Percentiles rank a stretch among this genome's conserved stretches.
Conservation (phyloP, 92 coral and sea anemone genomes). For the Epizoanthus scotinus region DNA sequence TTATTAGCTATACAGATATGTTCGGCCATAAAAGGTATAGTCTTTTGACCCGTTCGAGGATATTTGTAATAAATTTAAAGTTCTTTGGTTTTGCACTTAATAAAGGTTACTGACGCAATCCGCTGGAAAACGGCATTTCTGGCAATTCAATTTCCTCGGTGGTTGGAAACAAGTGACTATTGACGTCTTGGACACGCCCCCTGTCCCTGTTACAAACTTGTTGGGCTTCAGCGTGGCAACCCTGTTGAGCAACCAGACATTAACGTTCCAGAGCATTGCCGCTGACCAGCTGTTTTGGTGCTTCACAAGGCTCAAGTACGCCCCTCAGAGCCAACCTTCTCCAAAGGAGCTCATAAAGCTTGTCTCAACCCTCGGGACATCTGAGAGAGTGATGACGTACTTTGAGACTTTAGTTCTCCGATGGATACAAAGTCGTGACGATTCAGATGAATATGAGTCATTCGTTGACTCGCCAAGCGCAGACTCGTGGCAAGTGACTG, state of each 20-base stretch:
- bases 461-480: conserved; percentile 29
- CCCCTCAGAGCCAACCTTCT: conserved; percentile 17
- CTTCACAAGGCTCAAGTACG: conserved; percentile 46
- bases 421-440: conserved; percentile 30
- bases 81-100: too few species aligned
- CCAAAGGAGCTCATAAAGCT: conserved; percentile 12
- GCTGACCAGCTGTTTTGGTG: conserved; percentile 44
- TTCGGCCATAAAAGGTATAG: too few species aligned
- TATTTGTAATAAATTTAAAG: too few species aligned
- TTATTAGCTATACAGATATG: too few species aligned
- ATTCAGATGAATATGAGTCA: conserved; percentile 17
- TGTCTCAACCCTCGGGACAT: conserved; percentile 9
- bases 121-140: neutral
- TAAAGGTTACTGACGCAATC: too few species aligned
- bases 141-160: conserved; percentile 40
- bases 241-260: conserved; percentile 24
- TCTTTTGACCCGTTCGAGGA: too few species aligned
- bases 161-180: conserved; percentile 49
- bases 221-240: conserved; percentile 20
- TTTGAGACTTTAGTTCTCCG: conserved; percentile 38
- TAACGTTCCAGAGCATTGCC: conserved; percentile 43
- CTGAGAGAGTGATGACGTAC: conserved; percentile 18
- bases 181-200: conserved; percentile 33
- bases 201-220: conserved; percentile 27
- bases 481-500: conserved; percentile 55